These are phyloP conservation scores for Artemisiospiza belli DNA, from an alignment of 2,113 vertebrate genomes.

Conservation along the genomic window DNA sequence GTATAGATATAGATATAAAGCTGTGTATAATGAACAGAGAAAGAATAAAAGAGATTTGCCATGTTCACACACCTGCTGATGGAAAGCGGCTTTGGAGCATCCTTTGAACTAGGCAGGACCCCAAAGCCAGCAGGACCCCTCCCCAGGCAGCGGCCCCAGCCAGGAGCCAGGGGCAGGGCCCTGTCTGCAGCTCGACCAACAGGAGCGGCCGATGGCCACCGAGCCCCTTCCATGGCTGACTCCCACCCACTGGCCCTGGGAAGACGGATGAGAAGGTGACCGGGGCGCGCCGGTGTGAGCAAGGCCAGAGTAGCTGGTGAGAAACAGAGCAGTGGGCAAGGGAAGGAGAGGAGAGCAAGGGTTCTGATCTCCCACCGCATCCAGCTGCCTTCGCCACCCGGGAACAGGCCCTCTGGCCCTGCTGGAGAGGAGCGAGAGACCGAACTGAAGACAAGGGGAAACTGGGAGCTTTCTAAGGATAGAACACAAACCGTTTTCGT, in stretches of 20 bases:
- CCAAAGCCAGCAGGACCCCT: slow-evolving; percentile 72
- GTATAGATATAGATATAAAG: slow-evolving; percentile 75
- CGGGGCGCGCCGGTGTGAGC: neutral
- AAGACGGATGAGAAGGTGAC: slow-evolving; percentile 37
- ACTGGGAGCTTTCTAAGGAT: slow-evolving; percentile 30
- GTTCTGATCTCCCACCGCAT: neutral
- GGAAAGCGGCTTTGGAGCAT: slow-evolving; percentile 78
- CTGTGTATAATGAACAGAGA: slow-evolving; percentile 80
- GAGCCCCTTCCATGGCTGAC: neutral
- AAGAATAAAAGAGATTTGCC: slow-evolving; percentile 78
- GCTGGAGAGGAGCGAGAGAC: slow-evolving; percentile 29
- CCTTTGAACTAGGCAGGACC: slow-evolving; percentile 74
- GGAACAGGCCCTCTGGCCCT: slow-evolving; percentile 36
- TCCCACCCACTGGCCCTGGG: neutral
- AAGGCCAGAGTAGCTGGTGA: slow-evolving; percentile 40
- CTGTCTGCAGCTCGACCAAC: slow-evolving; percentile 55
- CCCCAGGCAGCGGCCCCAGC: slow-evolving; percentile 35
- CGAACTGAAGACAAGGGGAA: slow-evolving; percentile 32
- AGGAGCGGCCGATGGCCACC: slow-evolving; percentile 35
- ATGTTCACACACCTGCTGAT: slow-evolving; percentile 82
- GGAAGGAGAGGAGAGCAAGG: neutral
- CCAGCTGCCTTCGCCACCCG: slow-evolving; percentile 1
- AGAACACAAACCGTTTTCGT: slow-evolving; percentile 1
- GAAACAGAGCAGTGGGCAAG: slow-evolving; percentile 13
- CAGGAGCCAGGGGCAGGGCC: slow-evolving; percentile 65